phyloP scores from a whole-genome alignment of 2,113 vertebrate species.

The Cacatua alba region DNA sequence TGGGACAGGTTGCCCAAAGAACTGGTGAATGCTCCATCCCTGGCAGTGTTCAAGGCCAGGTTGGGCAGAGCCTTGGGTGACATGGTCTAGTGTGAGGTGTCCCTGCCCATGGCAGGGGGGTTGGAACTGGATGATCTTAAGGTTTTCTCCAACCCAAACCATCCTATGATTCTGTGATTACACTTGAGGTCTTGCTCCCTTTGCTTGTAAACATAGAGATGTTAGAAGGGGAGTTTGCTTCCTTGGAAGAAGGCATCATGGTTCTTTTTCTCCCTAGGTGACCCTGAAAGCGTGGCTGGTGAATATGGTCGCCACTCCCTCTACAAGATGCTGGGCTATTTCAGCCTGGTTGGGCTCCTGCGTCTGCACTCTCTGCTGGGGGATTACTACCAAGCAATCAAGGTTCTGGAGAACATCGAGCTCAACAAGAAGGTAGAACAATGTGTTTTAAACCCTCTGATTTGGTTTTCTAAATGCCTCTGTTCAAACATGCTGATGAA shows the following conservation, averaged over 20 bases:
- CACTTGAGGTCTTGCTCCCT: not conserved
- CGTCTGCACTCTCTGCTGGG: constrained; percentile 95
- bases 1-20: not conserved
- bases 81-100: not conserved
- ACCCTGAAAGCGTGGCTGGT: constrained; percentile 98
- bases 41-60: not conserved
- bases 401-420: constrained; percentile 98
- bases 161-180: not conserved
- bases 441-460: not conserved
- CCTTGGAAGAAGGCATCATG: not conserved
- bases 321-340: constrained; percentile 99
- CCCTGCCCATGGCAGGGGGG: not conserved
- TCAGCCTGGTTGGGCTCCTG: constrained; percentile 95
- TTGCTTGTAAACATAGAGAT: not conserved
- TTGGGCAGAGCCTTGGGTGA: not conserved
- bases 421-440: constrained; percentile 95
- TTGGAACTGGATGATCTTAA: not conserved
- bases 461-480: not conserved
- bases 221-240: not conserved
- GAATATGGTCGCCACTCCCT: constrained; percentile 97
- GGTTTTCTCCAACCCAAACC: not conserved
- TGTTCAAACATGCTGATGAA: not conserved
- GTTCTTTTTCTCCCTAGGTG: constrained; percentile 75
- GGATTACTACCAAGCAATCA: constrained; percentile 99
- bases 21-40: not conserved